phyloP scores from a whole-genome alignment of 1,140 invertebrate genomes.

The Cecropterus lyciades region DNA sequence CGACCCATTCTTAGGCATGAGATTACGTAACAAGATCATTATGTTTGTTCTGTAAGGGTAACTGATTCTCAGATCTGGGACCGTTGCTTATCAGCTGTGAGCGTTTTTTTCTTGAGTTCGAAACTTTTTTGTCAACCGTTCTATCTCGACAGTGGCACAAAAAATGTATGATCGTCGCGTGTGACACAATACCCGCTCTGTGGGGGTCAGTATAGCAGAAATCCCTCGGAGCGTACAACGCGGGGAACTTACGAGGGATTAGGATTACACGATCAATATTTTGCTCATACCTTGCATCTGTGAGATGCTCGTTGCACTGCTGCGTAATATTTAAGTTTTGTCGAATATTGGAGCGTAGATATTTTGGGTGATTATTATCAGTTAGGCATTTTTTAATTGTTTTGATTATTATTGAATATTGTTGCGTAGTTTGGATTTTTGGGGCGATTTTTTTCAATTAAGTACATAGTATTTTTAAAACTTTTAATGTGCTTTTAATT shows the following conservation, averaged over 20 bases:
- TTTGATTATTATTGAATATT: too few relatives aligned
- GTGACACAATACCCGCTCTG: constrained; percentile 46
- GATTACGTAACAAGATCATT: constrained; percentile 32
- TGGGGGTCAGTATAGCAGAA: constrained; percentile 41
- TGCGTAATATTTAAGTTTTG: not conserved
- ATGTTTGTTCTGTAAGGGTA: constrained; percentile 32
- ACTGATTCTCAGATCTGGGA: constrained; percentile 26
- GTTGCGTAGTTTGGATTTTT: too few relatives aligned
- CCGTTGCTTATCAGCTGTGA: constrained; percentile 31
- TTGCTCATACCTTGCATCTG: constrained; percentile 25
- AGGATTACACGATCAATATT: constrained; percentile 36
- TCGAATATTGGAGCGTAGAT: too few relatives aligned
- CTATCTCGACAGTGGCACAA: constrained; percentile 40
- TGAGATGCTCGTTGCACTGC: not conserved
- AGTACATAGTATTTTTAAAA: too few relatives aligned
- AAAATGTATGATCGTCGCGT: constrained; percentile 54
- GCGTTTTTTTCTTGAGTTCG: constrained; percentile 36
- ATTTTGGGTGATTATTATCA: too few relatives aligned
- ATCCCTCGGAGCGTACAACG: constrained; percentile 30
- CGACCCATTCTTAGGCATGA: constrained; percentile 19
- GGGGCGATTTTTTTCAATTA: too few relatives aligned
- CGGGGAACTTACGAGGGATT: constrained; percentile 31
- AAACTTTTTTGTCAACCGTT: constrained; percentile 31
- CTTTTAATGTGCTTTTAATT: too few relatives aligned
- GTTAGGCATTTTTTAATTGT: too few relatives aligned